These are phyloP conservation scores for Embiotoca jacksoni DNA, from an alignment of 2,113 vertebrate species.

Conservation along the genomic window DNA sequence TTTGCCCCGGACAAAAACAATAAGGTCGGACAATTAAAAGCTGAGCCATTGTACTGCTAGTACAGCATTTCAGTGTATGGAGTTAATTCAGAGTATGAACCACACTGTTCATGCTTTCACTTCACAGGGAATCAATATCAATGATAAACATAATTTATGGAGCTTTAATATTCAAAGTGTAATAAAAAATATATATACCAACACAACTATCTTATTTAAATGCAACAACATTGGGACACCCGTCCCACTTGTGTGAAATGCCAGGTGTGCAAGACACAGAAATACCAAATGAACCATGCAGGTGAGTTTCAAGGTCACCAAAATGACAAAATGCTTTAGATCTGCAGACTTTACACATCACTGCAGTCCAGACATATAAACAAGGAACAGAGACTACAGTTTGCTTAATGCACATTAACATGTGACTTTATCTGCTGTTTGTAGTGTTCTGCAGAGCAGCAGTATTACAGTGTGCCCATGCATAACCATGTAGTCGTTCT, in stretches of 20 bases:
- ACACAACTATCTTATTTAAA: constrained; percentile 26
- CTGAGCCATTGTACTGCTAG: neutral
- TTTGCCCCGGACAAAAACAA: neutral
- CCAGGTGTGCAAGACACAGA: constrained; percentile 21
- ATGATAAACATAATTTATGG: neutral
- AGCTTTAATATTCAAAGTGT: neutral
- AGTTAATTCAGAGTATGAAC: constrained; percentile 17
- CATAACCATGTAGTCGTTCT: constrained; percentile 21
- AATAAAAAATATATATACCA: neutral
- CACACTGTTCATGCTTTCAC: neutral
- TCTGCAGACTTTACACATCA: neutral
- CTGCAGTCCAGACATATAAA: constrained; percentile 5
- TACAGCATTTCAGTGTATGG: neutral
- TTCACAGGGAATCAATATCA: neutral
- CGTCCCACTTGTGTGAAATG: neutral
- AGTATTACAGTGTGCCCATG: constrained; percentile 23
- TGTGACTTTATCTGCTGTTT: constrained; percentile 1
- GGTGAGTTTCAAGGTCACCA: constrained; percentile 50
- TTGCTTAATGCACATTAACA: neutral
- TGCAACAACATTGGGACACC: neutral
- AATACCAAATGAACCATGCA: constrained; percentile 33
- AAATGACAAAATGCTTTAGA: constrained; percentile 25
- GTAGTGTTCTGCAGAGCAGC: constrained; percentile 1
- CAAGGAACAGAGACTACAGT: neutral
- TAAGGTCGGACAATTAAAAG: constrained; percentile 7